Base-by-base conservation (phyloP, 2,113 vertebrate species). In the Clarias gariepinus region DNA sequence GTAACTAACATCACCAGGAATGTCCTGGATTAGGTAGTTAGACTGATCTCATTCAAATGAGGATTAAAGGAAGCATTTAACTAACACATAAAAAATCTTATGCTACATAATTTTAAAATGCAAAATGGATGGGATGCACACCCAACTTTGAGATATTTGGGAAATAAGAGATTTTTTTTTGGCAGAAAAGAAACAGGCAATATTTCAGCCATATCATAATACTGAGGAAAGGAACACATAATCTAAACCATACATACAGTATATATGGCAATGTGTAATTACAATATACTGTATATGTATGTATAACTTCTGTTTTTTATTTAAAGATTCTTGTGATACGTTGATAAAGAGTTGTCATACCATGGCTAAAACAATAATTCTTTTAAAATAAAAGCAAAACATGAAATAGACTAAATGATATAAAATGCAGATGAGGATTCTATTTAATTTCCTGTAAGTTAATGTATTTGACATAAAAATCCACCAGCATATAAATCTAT, bases 31-130 rank as follows among this genome's bases (percentile, higher is more conserved):
- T 63, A 85, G 28, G n/a, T 33, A 61, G 73, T 41, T 11, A 66
- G 47, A 55, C 58, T 30, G 74, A 76, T 79, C 23, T 85, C 58
- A 85, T 85, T 61, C 41, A 69, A 61, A 61, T 84, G 57, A 69
- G 12, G 25, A 57, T 21, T 23, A 16, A 21, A 18, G n/a, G 19
- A 23, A 53, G 6, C 47, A 52, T 69, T 30, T 7, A 21, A 30
- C n/a, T 53, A 81, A 36, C 55, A 68, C 28, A 7, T 33, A 64
- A 21, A 66, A 47, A 76, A 30, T 57, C 41, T 36, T 23, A 41
- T 57, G 18, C 21, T 4, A 9, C 13, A 66, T 36, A 60, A 64
- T 86, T 13, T 10, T 69, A 15, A 57, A 21, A 47, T 41, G n/a
- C 33, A 36, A n/a, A n/a, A n/a, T n/a, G n/a, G n/a, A 21, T 53